Percentiles rank a stretch among this genome's conserved stretches.
Conservation (phyloP, 2,888 invertebrate genomes). For the Agriotes lineatus region DNA sequence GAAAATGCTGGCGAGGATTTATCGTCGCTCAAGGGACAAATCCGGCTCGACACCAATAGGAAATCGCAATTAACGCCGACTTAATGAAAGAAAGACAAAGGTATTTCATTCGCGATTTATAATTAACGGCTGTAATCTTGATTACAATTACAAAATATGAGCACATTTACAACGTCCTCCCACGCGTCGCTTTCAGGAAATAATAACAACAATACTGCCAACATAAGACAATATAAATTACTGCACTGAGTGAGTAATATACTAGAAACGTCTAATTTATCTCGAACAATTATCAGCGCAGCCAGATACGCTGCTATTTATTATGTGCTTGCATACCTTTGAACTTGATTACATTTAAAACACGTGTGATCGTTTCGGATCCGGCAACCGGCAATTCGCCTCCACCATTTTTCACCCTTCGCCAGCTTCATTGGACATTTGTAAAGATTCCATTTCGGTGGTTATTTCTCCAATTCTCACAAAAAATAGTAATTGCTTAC, state of each 20-base stretch:
- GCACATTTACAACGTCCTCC: slow-evolving; percentile 64
- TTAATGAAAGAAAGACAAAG: slow-evolving; percentile 38
- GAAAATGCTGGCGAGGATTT: background rate
- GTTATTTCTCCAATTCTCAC: too few species aligned
- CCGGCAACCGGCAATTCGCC: background rate
- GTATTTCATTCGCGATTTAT: slow-evolving; percentile 51
- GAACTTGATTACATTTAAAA: slow-evolving; percentile 37
- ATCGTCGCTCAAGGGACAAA: background rate
- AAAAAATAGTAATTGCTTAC: too few species aligned
- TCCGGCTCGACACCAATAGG: background rate
- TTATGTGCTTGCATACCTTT: slow-evolving; percentile 41
- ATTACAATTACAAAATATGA: slow-evolving; percentile 66
- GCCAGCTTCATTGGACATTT: too few species aligned
- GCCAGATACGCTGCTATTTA: slow-evolving; percentile 48
- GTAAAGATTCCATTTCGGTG: too few species aligned
- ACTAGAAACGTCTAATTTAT: slow-evolving; percentile 63
- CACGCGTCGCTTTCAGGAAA: slow-evolving; percentile 62
- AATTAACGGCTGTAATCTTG: slow-evolving; percentile 63
- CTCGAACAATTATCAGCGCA: slow-evolving; percentile 60
- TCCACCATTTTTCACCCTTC: too few species aligned
- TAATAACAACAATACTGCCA: slow-evolving; percentile 63
- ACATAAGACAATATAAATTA: slow-evolving; percentile 65
- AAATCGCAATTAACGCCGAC: background rate
- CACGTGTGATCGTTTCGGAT: slow-evolving; percentile 21
- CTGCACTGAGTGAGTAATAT: slow-evolving; percentile 60